A percentile compares a stretch with the other conserved stretches of the same genome.
Conservation (phyloP, 2,113 vertebrate genomes). For the Mellivora capensis region DNA sequence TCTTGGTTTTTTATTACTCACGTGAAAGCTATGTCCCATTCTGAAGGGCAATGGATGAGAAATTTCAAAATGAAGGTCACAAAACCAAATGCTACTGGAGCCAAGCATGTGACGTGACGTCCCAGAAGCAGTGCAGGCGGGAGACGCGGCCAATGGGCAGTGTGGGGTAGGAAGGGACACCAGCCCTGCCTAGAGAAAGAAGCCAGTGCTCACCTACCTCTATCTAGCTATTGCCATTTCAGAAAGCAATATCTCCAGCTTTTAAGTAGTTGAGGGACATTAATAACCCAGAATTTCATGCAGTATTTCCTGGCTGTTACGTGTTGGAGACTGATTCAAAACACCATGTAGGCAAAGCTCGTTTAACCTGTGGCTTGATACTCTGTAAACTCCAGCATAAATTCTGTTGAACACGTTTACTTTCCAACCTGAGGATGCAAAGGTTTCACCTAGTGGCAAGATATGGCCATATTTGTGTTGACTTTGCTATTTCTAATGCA, state of each 20-base stretch:
- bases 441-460: background rate
- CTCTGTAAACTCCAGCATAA: background rate
- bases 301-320: background rate
- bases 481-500: background rate
- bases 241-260: background rate
- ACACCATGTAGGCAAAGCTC: background rate
- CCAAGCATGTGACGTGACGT: background rate
- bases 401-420: background rate
- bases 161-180: no score
- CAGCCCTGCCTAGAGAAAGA: background rate
- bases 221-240: background rate
- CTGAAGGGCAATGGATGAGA: background rate
- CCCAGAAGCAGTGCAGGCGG: background rate
- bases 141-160: no score
- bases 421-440: background rate
- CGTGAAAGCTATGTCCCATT: background rate
- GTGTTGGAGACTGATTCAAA: background rate
- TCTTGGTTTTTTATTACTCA: background rate
- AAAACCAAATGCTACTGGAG: background rate
- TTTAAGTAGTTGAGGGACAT: background rate
- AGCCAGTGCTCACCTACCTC: no score
- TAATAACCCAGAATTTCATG: background rate
- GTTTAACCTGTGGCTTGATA: background rate
- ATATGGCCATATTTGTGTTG: background rate
- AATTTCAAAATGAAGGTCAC: background rate